Evolutionary conservation across 2,113 vertebrate species (phyloP).

Genomic region (Calidris pugnax): DNA sequence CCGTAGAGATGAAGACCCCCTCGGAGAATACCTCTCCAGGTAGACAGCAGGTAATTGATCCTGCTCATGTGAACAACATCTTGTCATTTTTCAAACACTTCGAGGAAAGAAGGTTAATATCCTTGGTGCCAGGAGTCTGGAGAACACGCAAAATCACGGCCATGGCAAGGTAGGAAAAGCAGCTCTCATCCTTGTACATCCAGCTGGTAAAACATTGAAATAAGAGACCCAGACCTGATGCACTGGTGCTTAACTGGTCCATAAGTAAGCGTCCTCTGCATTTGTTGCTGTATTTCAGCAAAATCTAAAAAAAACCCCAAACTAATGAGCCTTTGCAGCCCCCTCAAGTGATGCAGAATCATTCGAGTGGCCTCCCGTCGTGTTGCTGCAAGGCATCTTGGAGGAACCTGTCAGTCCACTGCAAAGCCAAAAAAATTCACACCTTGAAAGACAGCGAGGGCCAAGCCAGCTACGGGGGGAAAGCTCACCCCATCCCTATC

Average conservation of each 20-base stretch:
- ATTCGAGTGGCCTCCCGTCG: background rate
- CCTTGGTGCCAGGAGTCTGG: background rate
- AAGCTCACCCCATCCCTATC: background rate
- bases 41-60: slow-evolving; percentile 47
- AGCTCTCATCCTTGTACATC: background rate
- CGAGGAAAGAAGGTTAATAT: background rate
- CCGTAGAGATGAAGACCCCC: background rate
- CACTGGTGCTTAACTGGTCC: background rate
- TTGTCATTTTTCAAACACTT: slow-evolving; percentile 17
- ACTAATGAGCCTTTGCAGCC: background rate
- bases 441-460: background rate
- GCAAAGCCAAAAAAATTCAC: background rate
- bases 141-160: background rate
- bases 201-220: background rate
- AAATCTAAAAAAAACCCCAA: background rate
- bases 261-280: background rate
- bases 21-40: slow-evolving; percentile 12
- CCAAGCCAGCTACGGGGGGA: background rate
- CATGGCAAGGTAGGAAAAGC: background rate
- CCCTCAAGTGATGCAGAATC: background rate
- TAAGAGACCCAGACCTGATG: background rate
- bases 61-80: slow-evolving; percentile 31
- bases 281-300: background rate
- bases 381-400: background rate
- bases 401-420: background rate